Base-by-base conservation (phyloP, 2,113 vertebrate species). In the Oncorhynchus gorbuscha region DNA sequence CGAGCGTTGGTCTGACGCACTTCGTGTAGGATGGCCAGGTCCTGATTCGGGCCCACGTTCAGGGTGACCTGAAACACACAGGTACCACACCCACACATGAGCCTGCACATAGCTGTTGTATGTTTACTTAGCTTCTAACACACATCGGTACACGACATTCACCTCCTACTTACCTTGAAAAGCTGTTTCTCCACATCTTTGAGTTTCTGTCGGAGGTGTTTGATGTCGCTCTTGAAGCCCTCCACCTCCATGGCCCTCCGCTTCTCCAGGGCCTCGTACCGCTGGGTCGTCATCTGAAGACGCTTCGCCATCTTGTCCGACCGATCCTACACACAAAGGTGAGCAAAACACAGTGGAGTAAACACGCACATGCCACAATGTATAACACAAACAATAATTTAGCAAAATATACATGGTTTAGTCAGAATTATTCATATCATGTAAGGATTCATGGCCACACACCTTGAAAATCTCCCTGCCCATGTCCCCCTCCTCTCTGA, bases 211-310 rank as follows among this genome's bases (percentile, higher is more conserved):
- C 93, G 91, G 69, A 99, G 93, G 71, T 83, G 89, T 78, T 95
- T 98, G 70, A 98, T 93, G 73, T 99, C 98, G 0, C 93, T 95
- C 86, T 95, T 97, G 85, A 96, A 99, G 76, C 98, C 98, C 82
- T 99, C 97, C 3, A 94, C 96, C 87, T 99, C 98, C 94, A 99
- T 89, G 26, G 65, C 71, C 1, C 96, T 94, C 9, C 97, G 94
- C 77, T 95, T 97, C 81, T 98, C 95, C 88, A 99, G 83, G 6
- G 96, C 93, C 77, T 99, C 95, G 0, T 97, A 99, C 12, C 96
- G 94, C 83, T 92, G 94, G 4, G 95, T 98, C 95, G 97, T 92
- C 71, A 96, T 62, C 80, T 97, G 95, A 28, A 99, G 93, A 51
- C 96, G 95, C 72, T 92, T 96, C 28, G 94, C 94, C 90, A 97